Percentiles rank a stretch among this genome's conserved stretches.
Conservation (phyloP, 1,140 invertebrate genomes). For the Nixonia krombeini region DNA sequence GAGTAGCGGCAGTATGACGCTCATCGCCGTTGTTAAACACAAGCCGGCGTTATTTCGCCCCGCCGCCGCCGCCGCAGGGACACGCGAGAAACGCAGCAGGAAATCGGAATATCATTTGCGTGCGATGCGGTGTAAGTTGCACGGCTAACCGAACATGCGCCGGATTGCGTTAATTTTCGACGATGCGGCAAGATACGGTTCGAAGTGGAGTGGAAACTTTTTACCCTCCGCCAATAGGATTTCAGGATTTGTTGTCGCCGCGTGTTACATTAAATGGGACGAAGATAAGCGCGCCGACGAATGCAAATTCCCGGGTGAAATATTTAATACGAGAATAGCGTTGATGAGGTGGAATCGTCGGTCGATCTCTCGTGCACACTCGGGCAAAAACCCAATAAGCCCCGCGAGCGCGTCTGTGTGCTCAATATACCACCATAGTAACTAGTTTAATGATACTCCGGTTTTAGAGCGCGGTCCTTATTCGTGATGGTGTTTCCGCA, state of each 20-base stretch:
- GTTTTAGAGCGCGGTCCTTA: conserved; percentile 53
- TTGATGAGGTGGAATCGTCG: conserved; percentile 20
- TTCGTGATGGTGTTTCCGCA: conserved; percentile 38
- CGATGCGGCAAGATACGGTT: conserved; percentile 10
- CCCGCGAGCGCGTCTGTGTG: conserved; percentile 31
- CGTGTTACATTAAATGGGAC: too few species aligned
- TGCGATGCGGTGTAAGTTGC: conserved; percentile 30
- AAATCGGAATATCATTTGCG: conserved; percentile 43
- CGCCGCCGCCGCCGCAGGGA: not conserved
- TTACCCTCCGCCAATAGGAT: too few species aligned
- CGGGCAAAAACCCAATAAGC: conserved; percentile 33
- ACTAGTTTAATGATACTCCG: conserved; percentile 61
- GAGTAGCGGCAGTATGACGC: not conserved
- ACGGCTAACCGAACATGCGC: not conserved
- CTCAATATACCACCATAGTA: conserved; percentile 46
- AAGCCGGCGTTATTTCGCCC: conserved; percentile 21
- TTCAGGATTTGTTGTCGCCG: too few species aligned
- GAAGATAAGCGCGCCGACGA: too few species aligned
- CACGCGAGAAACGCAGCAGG: conserved; percentile 15
- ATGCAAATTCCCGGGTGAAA: too few species aligned
- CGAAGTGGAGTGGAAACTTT: not conserved
- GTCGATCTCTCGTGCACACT: conserved; percentile 31
- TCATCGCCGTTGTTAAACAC: not conserved
- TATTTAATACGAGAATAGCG: too few species aligned
- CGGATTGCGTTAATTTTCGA: conserved; percentile 23